Base-by-base conservation (phyloP, 23 tunicate species). In the Styela clava region DNA sequence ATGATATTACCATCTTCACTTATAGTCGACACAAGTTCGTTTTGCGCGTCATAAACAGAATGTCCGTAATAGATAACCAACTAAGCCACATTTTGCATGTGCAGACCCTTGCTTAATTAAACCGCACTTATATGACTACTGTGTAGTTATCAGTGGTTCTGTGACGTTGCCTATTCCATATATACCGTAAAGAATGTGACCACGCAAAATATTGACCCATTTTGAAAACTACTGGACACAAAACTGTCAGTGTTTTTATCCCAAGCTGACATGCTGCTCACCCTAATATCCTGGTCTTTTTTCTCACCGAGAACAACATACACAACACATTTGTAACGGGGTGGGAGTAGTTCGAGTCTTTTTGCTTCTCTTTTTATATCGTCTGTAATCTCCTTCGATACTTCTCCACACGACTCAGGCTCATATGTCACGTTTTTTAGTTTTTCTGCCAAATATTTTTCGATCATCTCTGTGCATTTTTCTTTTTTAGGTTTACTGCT, bases 261-360 rank as follows among this genome's bases (percentile, higher is more conserved):
- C 97, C 97, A 92, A 29, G 92, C 92, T 37, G 88, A 92, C 69
- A 79, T 27, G 35, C 97, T 92, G 35, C 89, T 84, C 34, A 92
- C 92, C 33, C 72, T 71, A 27, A 92, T 52, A 16, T 83, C 88
- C 69, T 92, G 97, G 26, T 83, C 88, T 33, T 44, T 77, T 52
- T 83, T 92, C 63, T 92, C 88, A 0, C 97, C 97, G 35, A 92
- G 69, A 1, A 72, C 85, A 16, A 92, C 92, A 30, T 83, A 88
- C 27, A 87, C 86, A 3, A 92, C 74, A 69, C 97, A 92, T 74
- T 92, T 92, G 79, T 92, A 92, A 32, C 97, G 73, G 27, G 44
- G 51, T 31, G 91, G 88, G 85, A 91, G 86, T 16, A 64, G 32
- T 16, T 30, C 82, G 24, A 67, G 27, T 20, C 37, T 44, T 52